Percentiles rank a stretch among this genome's conserved stretches.
phyloP scores from a whole-genome alignment of 2,113 vertebrate genomes.

The Coregonus clupeaformis region DNA sequence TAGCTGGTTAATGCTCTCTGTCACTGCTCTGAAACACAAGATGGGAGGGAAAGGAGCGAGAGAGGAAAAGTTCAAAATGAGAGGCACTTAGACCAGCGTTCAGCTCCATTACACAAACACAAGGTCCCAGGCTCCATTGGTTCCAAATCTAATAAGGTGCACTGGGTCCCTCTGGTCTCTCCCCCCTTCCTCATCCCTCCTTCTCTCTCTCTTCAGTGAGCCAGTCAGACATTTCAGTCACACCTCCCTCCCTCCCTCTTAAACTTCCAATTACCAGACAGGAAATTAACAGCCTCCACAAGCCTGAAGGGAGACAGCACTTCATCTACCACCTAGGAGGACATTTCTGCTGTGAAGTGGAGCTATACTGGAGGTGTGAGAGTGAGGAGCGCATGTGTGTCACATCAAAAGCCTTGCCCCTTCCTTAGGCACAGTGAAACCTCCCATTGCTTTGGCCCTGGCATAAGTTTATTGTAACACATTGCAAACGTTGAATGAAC shows the following conservation, averaged over 20 bases:
- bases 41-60: background rate
- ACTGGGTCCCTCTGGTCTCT: background rate
- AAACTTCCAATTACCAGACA: conserved; percentile 9
- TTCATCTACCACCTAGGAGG: background rate
- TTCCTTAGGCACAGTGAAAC: background rate
- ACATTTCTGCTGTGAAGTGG: background rate
- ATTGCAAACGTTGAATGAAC: too few relatives aligned
- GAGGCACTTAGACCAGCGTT: conserved; percentile 6
- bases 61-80: too few relatives aligned
- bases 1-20: conserved; percentile 97
- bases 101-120: conserved; percentile 15
- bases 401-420: background rate
- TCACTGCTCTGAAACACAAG: conserved; percentile 85
- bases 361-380: background rate
- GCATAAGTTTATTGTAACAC: too few relatives aligned
- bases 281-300: conserved; percentile 8
- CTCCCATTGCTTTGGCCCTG: background rate
- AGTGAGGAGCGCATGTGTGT: background rate
- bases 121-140: conserved; percentile 5
- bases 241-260: background rate
- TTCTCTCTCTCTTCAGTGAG: background rate
- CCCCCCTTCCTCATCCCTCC: background rate
- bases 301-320: background rate
- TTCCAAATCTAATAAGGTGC: conserved; percentile 8
- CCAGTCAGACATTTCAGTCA: conserved; percentile 12